Conservation (phyloP, 92 coral and sea anemone species). For the Nematostella vectensis region DNA sequence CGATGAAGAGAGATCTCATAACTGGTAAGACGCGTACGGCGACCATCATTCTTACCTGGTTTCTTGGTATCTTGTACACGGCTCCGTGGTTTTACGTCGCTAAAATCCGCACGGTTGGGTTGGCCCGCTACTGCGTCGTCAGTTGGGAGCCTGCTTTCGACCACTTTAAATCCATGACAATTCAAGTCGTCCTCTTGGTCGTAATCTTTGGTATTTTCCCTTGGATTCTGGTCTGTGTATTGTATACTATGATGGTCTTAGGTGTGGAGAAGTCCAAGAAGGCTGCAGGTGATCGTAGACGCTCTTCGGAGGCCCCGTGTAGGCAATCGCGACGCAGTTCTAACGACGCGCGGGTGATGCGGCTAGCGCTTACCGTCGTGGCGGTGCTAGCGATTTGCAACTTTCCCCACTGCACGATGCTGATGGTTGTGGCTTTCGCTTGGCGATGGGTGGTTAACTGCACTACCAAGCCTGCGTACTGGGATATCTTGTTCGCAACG, state of each 20-base stretch:
- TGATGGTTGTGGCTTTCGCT: not conserved
- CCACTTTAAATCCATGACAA: constrained; percentile 6
- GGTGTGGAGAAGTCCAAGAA: constrained; percentile 5
- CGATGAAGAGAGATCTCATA: constrained; percentile 22
- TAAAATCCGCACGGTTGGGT: constrained; percentile 1
- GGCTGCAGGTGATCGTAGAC: not conserved
- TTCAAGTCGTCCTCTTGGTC: constrained; percentile 3
- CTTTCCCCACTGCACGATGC: constrained; percentile 1
- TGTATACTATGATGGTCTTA: constrained; percentile 1
- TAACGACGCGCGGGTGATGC: not conserved
- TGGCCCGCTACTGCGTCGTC: not conserved
- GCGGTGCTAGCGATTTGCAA: constrained; percentile 1
- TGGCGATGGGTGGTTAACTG: not conserved
- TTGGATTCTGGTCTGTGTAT: not conserved
- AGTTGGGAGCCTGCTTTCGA: constrained; percentile 7
- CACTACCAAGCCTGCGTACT: not conserved
- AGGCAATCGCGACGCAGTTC: not conserved
- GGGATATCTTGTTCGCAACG: not conserved
- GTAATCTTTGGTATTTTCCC: constrained; percentile 14
- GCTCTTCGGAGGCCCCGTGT: not conserved
- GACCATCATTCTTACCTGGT: constrained; percentile 17
- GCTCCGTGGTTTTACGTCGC: constrained; percentile 16
- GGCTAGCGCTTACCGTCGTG: not conserved
- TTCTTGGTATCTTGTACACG: constrained; percentile 16
- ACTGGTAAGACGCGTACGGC: constrained; percentile 10